phyloP scores from a whole-genome alignment of 2,113 vertebrate genomes.

The Chaetodon trifascialis region DNA sequence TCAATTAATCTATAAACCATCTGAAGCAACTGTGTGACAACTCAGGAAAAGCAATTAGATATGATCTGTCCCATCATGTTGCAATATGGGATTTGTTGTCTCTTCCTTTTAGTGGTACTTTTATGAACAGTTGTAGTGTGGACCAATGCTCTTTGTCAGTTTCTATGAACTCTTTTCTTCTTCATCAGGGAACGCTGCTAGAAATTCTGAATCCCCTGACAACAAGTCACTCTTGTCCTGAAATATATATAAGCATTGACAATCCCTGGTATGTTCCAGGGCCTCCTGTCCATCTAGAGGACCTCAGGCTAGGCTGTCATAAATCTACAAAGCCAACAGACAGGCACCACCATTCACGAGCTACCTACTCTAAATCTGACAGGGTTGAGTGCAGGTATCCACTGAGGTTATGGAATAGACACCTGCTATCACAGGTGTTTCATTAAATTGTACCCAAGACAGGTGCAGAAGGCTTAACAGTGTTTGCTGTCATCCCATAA shows the following conservation, averaged over 20 bases:
- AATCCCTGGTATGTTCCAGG: constrained; percentile 10
- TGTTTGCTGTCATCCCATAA: constrained; percentile 25
- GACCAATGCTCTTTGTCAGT: not conserved
- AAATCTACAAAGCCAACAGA: constrained; percentile 16
- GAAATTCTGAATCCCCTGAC: not conserved
- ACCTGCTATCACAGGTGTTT: constrained; percentile 46
- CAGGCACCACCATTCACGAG: constrained; percentile 11
- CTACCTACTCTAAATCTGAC: constrained; percentile 15
- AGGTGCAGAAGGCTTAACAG: constrained; percentile 31
- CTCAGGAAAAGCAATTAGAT: not conserved
- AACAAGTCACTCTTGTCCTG: constrained; percentile 4
- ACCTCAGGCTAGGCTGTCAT: constrained; percentile 1
- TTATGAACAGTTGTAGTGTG: not conserved
- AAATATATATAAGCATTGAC: constrained; percentile 21
- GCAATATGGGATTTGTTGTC: not conserved
- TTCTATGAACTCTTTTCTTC: not conserved
- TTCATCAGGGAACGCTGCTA: not conserved
- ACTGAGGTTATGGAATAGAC: constrained; percentile 33
- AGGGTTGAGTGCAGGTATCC: constrained; percentile 21
- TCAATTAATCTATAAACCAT: not conserved
- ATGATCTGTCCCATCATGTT: not conserved
- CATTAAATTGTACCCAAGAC: constrained; percentile 29
- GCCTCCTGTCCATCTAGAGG: not conserved
- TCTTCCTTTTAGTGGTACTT: not conserved
- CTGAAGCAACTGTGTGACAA: constrained; percentile 1